Base-by-base conservation (phyloP, 2,888 invertebrate species). In the Harmothoe impar region DNA sequence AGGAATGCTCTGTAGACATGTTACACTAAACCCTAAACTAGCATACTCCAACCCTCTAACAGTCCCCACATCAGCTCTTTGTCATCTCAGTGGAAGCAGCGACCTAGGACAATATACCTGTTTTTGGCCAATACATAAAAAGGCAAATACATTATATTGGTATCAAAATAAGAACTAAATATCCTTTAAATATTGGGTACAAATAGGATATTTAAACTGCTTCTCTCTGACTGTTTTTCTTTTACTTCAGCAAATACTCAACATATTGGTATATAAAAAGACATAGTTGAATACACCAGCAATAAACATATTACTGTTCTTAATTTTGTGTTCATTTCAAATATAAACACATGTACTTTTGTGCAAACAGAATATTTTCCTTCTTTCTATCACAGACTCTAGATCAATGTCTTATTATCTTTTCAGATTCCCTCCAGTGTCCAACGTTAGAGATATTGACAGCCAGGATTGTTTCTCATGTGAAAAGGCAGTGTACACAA, bases 341-440 rank as follows among this genome's bases (percentile, higher is more conserved):
- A 35, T 81, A 43, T 81, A 81, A 23, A 31, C 25, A 25, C 77
- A 31, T 77, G 29, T 15, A 5, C 84, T 84, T 25, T 51, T 29
- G 29, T 86, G 52, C 54, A 86, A 52, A 86, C 86, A 86, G 52
- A 54, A 54, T 25, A 17, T 86, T 86, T 51, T n/a, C 86, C 54
- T 54, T 84, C 84, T 84, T 43, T 86, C 54, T 86, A 86, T 86
- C 86, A 86, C 86, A 86, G 86, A 25, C 23, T 86, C 86, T 86
- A 86, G 86, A 54, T 86, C 15, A 86, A 56, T 86, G 54, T 25
- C 52, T 54, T 35, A 3, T 77, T 33, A 33, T 43, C 43, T 7
- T 81, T 33, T 35, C 81, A 20, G 25, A 17, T 43, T 84, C n/a
- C 23, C 29, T 43, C 25, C n/a, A 84, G 43, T 31, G 33, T 15